These are phyloP conservation scores for Sipha maydis DNA, from an alignment of 2,888 invertebrate genomes.

Conservation along the genomic window DNA sequence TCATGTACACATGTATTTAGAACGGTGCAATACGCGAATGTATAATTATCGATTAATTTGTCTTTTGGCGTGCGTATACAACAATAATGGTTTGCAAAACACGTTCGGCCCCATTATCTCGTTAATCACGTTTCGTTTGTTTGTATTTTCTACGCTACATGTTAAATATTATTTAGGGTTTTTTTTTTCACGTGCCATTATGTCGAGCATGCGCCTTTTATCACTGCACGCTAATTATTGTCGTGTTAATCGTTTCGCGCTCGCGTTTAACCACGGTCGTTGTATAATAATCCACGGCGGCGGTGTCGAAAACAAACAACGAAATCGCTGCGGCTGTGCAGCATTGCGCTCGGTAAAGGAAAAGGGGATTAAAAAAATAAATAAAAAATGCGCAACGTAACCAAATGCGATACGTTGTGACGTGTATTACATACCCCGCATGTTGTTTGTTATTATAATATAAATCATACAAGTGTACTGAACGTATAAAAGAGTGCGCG, in stretches of 20 bases:
- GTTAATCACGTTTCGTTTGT: neutral
- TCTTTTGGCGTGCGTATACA: neutral
- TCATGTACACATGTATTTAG: neutral
- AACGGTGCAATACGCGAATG: neutral
- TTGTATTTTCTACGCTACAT: neutral
- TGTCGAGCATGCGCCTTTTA: neutral
- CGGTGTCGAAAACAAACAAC: neutral
- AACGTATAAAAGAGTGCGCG: neutral
- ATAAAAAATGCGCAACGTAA: neutral
- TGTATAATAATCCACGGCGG: neutral
- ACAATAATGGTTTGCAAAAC: neutral
- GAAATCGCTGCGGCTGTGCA: neutral
- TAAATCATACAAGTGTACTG: neutral
- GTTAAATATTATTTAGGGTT: neutral
- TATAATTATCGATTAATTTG: neutral
- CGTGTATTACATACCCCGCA: neutral
- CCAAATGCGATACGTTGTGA: neutral
- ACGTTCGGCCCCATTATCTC: neutral
- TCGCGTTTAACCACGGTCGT: neutral
- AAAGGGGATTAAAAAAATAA: neutral
- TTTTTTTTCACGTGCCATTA: neutral
- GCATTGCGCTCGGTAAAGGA: neutral
- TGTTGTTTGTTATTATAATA: neutral
- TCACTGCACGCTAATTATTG: neutral
- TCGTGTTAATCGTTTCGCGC: constrained; percentile 4